These are phyloP conservation scores for Calosoma granatense DNA, from an alignment of 1,140 invertebrate genomes.

Conservation along the genomic window DNA sequence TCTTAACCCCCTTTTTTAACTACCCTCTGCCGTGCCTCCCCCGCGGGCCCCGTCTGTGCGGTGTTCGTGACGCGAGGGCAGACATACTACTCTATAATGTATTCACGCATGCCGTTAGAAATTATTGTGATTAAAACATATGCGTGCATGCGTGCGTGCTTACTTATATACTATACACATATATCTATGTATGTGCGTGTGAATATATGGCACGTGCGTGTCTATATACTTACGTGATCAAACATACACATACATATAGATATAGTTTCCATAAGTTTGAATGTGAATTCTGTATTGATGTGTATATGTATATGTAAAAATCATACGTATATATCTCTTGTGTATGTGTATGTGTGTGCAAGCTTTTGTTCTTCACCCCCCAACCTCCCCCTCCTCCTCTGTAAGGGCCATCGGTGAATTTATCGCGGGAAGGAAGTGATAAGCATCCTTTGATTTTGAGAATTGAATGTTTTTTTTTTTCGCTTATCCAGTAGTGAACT, in stretches of 20 bases:
- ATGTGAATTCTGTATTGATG: too few species aligned
- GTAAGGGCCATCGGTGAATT: neutral
- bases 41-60: neutral
- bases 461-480: neutral
- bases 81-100: neutral
- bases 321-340: too few species aligned
- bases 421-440: neutral
- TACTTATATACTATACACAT: neutral
- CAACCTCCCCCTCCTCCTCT: neutral
- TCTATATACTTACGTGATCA: neutral
- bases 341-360: neutral
- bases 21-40: neutral
- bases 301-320: too few species aligned
- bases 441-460: slow-evolving; percentile 2
- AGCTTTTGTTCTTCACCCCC: neutral
- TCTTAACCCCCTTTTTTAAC: slow-evolving; percentile 4
- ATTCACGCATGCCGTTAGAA: slow-evolving; percentile 1
- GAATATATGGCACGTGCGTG: neutral
- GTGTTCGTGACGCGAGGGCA: neutral
- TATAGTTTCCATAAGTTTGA: too few species aligned
- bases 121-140: slow-evolving; percentile 8
- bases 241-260: too few species aligned
- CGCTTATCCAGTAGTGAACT: too few species aligned
- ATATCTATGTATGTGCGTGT: neutral
- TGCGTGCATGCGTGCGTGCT: neutral